Conservation (phyloP, 2,888 invertebrate species). For the Cosmopolites sordidus region DNA sequence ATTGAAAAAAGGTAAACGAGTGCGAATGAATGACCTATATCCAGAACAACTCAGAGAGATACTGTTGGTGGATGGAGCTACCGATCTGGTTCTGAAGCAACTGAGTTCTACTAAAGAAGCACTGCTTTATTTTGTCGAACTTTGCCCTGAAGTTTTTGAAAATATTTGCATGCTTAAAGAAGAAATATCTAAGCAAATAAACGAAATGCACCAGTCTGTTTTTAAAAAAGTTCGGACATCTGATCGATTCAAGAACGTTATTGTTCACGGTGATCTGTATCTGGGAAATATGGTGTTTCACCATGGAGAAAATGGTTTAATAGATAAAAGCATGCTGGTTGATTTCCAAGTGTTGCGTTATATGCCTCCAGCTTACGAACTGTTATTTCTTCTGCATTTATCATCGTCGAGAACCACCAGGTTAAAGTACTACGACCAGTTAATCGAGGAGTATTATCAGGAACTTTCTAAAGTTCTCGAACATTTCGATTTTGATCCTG, state of each 20-base stretch:
- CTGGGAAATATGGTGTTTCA: constrained; percentile 38
- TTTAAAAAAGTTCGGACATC: background rate
- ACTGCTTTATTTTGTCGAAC: background rate
- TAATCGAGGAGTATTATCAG: constrained; percentile 31
- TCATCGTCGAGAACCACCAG: constrained; percentile 28
- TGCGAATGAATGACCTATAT: constrained; percentile 37
- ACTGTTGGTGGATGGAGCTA: background rate
- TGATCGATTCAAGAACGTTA: constrained; percentile 36
- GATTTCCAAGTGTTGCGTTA: constrained; percentile 47
- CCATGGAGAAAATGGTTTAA: constrained; percentile 17
- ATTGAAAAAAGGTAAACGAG: constrained; percentile 24
- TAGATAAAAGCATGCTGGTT: constrained; percentile 36
- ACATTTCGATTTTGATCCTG: constrained; percentile 26
- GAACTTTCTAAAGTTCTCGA: constrained; percentile 27
- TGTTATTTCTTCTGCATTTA: constrained; percentile 43
- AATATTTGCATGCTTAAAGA: background rate
- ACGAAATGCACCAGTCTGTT: background rate
- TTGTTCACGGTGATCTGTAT: constrained; percentile 42
- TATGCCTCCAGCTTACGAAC: constrained; percentile 61
- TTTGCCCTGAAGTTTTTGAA: background rate
- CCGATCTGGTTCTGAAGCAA: too few relatives aligned
- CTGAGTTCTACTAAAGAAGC: too few relatives aligned
- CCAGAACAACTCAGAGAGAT: background rate
- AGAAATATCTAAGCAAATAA: background rate
- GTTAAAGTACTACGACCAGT: constrained; percentile 25